A percentile compares a stretch with the other conserved stretches of the same genome.
Evolutionary conservation across 2,797 vertebrate genomes (phyloP).

Genomic region (Channallabes apus): DNA sequence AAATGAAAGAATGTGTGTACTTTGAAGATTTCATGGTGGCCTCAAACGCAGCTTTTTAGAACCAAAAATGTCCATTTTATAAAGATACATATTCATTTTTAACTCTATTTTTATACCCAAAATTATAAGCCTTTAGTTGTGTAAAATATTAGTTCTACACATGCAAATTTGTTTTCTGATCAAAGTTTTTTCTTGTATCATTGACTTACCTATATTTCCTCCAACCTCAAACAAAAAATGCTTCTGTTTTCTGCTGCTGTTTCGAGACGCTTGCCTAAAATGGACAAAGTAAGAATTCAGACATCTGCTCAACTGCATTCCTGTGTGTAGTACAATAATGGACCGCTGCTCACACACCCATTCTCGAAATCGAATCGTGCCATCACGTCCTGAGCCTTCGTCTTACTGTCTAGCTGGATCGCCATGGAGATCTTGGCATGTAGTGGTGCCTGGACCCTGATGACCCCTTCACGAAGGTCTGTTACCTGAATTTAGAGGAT

Average conservation of each 20-base stretch:
- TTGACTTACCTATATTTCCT: slow-evolving; percentile 89
- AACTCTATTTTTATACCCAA: background rate
- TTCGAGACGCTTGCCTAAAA: slow-evolving; percentile 43
- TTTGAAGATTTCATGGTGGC: background rate
- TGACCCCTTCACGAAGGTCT: slow-evolving; percentile 88
- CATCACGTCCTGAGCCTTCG: slow-evolving; percentile 84
- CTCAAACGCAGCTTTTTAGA: background rate
- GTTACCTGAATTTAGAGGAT: slow-evolving; percentile 70
- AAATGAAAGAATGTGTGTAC: too few relatives aligned
- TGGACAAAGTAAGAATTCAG: slow-evolving; percentile 6
- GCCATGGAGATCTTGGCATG: slow-evolving; percentile 94
- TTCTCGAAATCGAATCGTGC: slow-evolving; percentile 85
- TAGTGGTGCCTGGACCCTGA: slow-evolving; percentile 88
- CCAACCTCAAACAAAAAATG: slow-evolving; percentile 91
- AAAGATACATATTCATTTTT: background rate
- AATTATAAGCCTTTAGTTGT: background rate
- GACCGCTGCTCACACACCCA: slow-evolving; percentile 70
- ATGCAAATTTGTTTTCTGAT: background rate
- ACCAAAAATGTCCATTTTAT: background rate
- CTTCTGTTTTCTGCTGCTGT: slow-evolving; percentile 67
- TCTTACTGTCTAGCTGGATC: slow-evolving; percentile 86
- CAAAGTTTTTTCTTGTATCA: background rate
- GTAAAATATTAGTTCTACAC: background rate
- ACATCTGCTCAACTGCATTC: background rate
- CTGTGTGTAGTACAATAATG: background rate